Conservation (phyloP, 2,113 vertebrate genomes). For the Lucifuga dentata region DNA sequence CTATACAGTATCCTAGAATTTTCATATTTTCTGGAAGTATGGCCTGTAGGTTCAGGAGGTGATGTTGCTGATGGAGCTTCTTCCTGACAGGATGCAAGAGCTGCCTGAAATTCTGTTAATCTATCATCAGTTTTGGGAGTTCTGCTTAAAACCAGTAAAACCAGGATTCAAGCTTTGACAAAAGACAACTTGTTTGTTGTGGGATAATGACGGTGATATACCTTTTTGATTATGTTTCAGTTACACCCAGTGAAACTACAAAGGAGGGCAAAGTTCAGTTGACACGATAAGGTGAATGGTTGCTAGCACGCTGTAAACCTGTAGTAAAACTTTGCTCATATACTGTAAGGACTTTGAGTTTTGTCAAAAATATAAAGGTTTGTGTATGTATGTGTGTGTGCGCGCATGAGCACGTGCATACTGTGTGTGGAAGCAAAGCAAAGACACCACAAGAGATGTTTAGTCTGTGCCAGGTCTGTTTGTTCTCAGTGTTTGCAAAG, state of each 20-base stretch:
- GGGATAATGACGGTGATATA: not conserved
- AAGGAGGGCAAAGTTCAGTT: slow-evolving; percentile 7
- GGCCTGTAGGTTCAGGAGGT: not conserved
- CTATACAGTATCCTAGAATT: slow-evolving; percentile 18
- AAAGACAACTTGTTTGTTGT: not conserved
- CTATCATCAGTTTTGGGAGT: not conserved
- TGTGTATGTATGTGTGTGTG: too few species aligned
- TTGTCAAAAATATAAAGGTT: too few species aligned
- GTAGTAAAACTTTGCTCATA: not conserved
- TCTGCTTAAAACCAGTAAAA: not conserved
- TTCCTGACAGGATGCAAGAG: not conserved
- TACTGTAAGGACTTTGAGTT: too few species aligned
- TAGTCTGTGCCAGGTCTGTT: slow-evolving; percentile 45
- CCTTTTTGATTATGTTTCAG: not conserved
- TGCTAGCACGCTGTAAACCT: not conserved
- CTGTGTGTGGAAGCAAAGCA: slow-evolving; percentile 18
- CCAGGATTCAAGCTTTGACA: not conserved
- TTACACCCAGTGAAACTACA: slow-evolving; percentile 20
- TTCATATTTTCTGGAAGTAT: slow-evolving; percentile 1
- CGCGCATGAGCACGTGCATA: not conserved
- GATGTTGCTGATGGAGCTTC: not conserved
- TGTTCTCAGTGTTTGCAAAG: slow-evolving; percentile 58
- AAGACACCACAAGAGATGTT: slow-evolving; percentile 16
- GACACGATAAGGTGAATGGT: not conserved
- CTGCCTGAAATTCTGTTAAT: not conserved